Evolutionary conservation across 2,797 vertebrate genomes (phyloP), one percentile per base, ranked within the genome.

Genomic region (Paedocypris micromegethes): DNA sequence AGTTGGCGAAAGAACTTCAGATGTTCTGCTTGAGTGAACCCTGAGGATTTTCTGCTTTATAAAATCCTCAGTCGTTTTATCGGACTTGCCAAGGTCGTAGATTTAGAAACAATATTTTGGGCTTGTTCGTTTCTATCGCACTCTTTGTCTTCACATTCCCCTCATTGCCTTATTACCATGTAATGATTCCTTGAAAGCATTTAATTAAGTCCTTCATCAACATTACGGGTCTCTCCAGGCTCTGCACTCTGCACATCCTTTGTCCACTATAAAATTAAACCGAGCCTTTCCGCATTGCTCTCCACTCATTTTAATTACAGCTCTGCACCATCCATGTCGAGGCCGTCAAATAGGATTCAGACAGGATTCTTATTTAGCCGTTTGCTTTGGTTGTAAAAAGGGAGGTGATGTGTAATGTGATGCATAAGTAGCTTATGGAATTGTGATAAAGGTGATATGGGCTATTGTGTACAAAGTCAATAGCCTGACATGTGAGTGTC

Each of bases 301-400:
- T 81, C 80, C 80, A 80, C 83, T 84, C 70, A 78, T 86, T 82
- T 88, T 89, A 87, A 89, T 88, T 90, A 83, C 74, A 5, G 78
- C 68, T 46, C 49, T 74, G 70, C 78, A 80, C 71, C 57, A 73
- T 81, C 79, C 74, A 59, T 78, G 75, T 77, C 66, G 73, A 51
- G 70, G 51, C 39, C 51, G 45, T 72, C 75, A 55, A 66, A 54
- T 57, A 5, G 40, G 51, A 63, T 54, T 51, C 51, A 0, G 66
- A 52, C 39, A 42, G 50, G 57, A 40, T 50, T n/a, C 61, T 51
- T 38, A 48, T 46, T 9, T 77, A 70, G 47, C 55, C 63, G 78
- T 75, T 68, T 74, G 53, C 57, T 62, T 58, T 72, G 77, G 64
- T 75, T 69, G 75, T 38, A 2, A 47, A 23, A 64, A 23, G 55